phyloP scores from a whole-genome alignment of 2,797 vertebrate genomes.

The Notamacropus eugenii region DNA sequence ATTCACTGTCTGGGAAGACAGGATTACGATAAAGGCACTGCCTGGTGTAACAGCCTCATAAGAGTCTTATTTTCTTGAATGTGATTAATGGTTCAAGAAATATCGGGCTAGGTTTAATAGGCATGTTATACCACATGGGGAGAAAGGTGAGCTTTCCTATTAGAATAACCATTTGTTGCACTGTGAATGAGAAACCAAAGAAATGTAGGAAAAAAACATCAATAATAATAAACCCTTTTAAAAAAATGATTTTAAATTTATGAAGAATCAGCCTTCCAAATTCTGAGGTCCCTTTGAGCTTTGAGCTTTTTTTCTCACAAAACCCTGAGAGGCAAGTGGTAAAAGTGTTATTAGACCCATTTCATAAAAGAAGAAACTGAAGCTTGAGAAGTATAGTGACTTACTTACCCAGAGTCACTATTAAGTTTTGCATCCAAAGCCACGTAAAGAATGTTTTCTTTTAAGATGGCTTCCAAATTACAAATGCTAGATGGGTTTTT shows the following conservation, averaged over 20 bases:
- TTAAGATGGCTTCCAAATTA: background rate
- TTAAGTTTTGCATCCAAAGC: background rate
- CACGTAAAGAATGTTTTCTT: background rate
- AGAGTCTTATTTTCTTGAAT: background rate
- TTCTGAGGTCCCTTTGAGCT: background rate
- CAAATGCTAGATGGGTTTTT: background rate
- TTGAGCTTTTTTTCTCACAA: background rate
- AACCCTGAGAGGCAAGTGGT: background rate
- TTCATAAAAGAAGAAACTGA: background rate
- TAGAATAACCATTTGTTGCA: background rate
- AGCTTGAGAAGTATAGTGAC: background rate
- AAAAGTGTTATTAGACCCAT: background rate
- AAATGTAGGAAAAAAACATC: background rate
- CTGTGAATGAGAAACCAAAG: background rate
- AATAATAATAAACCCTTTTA: background rate
- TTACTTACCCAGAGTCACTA: background rate
- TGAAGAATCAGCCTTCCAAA: background rate
- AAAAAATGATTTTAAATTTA: background rate
- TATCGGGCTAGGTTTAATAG: background rate
- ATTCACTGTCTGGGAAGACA: background rate
- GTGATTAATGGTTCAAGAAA: background rate
- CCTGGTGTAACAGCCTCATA: background rate
- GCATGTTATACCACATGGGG: constrained; percentile 3
- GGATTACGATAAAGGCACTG: background rate
- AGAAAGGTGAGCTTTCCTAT: background rate